Evolutionary conservation across 1,140 invertebrate genomes (phyloP), one percentile per base, ranked within the genome.

Genomic region (Drosophila obscura): DNA sequence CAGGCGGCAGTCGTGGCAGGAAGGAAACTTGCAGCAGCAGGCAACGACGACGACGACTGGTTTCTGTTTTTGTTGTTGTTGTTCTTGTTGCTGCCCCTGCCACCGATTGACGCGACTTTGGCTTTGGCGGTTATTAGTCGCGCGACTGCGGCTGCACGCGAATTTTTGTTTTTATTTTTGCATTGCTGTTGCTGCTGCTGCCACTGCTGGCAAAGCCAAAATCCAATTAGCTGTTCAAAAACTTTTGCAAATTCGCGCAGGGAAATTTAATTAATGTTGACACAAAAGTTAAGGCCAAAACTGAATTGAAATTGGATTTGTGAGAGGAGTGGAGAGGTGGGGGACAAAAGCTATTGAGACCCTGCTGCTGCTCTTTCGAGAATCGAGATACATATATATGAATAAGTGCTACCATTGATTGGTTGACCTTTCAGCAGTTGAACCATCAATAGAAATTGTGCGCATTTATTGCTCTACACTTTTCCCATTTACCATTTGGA

Each of bases 211-310:
- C 55, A 58, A 67, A 77, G 65, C 65, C 75, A 62, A 87, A 87
- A 87, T 87, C 82, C 83, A 87, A 87, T 87, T 87, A 87, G 83
- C 83, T 88, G 79, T 72, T 88, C 79, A 88, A 87, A 75, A 87
- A 87, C 72, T 87, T 87, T 82, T 52, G 65, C 82, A 74, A 82
- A 87, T 85, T 69, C 62, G 82, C 76, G 79, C 83, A 60, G 67
- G 35, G 73, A 83, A 87, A 88, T 79, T 87, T 88, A 87, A 87
- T 87, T 87, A 88, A 88, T 88, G 83, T 87, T 89, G 83, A 87
- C 83, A 87, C 79, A 88, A 39, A 39, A 87, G 65, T 64, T 82
- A 62, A 48, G 53, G 50, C 50, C 62, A 57, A 61, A 82, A 80
- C 59, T 61, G 64, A 79, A 83, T 79, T 78, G 48, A 79, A 72